These are phyloP conservation scores for Carcharodon carcharias DNA, from an alignment of 2,797 vertebrate species.

Conservation along the genomic window DNA sequence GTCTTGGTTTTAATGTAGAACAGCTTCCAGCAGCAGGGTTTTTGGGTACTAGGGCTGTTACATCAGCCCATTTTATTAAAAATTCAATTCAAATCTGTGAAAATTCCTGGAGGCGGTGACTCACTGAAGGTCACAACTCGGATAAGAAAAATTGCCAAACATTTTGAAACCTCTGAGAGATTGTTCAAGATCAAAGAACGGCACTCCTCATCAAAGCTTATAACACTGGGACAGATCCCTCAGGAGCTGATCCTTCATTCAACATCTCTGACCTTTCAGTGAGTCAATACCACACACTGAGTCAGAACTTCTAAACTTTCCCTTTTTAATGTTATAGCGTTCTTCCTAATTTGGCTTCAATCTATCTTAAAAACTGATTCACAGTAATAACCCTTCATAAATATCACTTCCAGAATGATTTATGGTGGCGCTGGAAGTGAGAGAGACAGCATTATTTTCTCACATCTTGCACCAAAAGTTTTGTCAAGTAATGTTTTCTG, in stretches of 20 bases:
- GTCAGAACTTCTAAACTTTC: neutral
- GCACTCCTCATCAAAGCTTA: neutral
- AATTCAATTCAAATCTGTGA: neutral
- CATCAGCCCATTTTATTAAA: neutral
- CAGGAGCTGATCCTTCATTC: neutral
- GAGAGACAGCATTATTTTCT: neutral
- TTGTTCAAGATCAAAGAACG: neutral
- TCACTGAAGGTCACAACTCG: neutral
- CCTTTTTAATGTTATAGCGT: neutral
- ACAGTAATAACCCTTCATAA: neutral
- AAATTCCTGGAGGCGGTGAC: neutral
- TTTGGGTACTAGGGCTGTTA: neutral
- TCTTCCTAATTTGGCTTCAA: constrained; percentile 1
- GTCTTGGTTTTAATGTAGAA: neutral
- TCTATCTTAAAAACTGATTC: neutral
- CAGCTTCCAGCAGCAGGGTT: neutral
- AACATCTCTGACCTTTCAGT: neutral
- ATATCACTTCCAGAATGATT: neutral
- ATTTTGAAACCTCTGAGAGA: neutral
- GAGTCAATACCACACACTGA: neutral
- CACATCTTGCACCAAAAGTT: neutral
- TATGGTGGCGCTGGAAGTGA: neutral
- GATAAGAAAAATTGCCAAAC: neutral
- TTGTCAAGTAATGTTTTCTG: neutral
- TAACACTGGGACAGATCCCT: neutral